A percentile compares a stretch with the other conserved stretches of the same genome.
These are phyloP conservation scores for Thermophis baileyi DNA, from an alignment of 2,113 vertebrate genomes.

Conservation along the genomic window DNA sequence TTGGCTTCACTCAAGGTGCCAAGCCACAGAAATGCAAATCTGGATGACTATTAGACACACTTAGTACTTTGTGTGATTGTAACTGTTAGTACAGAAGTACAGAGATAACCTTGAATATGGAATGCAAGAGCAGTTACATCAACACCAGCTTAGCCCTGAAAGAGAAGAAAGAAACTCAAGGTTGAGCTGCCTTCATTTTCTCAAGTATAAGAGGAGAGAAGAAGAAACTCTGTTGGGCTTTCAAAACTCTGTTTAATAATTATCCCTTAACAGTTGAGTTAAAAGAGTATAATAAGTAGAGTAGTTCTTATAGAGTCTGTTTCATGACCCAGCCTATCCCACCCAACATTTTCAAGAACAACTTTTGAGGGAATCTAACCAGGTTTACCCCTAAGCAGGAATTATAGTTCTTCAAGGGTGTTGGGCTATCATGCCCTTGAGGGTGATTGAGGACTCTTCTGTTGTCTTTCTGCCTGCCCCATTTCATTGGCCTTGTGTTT, in stretches of 20 bases:
- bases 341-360: not conserved
- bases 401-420: not conserved
- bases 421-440: not conserved
- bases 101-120: not conserved
- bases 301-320: not conserved
- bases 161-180: not conserved
- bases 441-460: not conserved
- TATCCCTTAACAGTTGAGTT: not conserved
- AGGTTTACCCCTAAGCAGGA: not conserved
- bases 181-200: not conserved
- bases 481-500: not conserved
- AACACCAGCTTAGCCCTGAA: not conserved
- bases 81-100: not conserved
- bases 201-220: not conserved
- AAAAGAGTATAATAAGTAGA: not conserved
- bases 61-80: not conserved
- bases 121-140: not conserved
- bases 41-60: not conserved
- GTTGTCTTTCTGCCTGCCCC: not conserved
- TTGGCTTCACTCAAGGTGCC: not conserved
- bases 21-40: not conserved
- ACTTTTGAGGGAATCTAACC: not conserved
- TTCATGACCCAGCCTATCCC: not conserved
- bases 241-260: not conserved
- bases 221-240: not conserved